phyloP scores from a whole-genome alignment of 1,140 invertebrate genomes.

The Tribolium madens region DNA sequence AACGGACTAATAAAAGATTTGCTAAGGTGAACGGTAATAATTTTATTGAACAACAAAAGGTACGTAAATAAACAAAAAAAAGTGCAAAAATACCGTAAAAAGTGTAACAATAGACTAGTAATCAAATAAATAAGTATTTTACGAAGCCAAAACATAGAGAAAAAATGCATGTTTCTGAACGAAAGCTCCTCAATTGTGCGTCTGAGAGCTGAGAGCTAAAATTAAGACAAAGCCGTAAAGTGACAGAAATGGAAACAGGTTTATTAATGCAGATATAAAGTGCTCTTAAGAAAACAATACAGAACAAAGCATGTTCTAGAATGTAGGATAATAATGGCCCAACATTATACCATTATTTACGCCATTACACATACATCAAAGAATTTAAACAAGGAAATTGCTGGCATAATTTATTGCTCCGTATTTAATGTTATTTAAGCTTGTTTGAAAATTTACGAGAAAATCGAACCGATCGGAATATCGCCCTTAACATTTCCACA shows the following conservation, averaged over 20 bases:
- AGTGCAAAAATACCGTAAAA: too few species aligned
- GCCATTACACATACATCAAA: background rate
- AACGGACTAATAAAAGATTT: too few species aligned
- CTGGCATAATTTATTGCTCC: background rate
- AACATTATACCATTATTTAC: background rate
- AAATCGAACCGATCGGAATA: too few species aligned
- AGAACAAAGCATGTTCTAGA: background rate
- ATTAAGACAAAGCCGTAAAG: background rate
- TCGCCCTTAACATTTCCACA: background rate
- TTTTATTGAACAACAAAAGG: too few species aligned
- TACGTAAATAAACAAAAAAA: too few species aligned
- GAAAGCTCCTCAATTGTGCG: background rate
- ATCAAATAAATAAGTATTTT: too few species aligned
- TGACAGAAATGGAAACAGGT: background rate
- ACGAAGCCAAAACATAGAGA: too few species aligned
- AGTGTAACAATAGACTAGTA: too few species aligned
- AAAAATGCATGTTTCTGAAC: too few species aligned
- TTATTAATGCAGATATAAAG: background rate
- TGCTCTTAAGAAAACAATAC: background rate
- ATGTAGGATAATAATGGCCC: background rate
- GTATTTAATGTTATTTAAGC: background rate
- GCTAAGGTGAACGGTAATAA: too few species aligned
- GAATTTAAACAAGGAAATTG: background rate
- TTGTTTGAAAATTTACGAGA: too few species aligned
- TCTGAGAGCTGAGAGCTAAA: background rate